Evolutionary conservation across 2,888 invertebrate species (phyloP).

Genomic region (Teleogryllus oceanicus): DNA sequence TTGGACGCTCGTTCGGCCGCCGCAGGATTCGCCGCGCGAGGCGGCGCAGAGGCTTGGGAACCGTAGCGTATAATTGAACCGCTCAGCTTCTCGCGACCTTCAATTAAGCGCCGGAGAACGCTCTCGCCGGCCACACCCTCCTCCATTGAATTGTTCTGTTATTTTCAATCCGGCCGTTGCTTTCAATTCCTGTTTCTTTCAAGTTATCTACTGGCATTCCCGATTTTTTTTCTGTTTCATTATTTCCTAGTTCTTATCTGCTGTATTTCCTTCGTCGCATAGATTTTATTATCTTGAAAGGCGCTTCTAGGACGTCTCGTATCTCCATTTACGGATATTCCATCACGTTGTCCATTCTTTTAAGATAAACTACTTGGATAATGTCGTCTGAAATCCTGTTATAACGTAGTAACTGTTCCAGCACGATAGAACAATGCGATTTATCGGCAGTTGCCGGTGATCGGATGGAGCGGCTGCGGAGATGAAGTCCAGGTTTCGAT

Average conservation of each 20-base stretch:
- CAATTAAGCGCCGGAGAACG: neutral
- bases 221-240: neutral
- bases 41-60: neutral
- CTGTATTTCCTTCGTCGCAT: neutral
- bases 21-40: neutral
- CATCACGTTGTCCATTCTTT: neutral
- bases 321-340: neutral
- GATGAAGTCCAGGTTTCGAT: neutral
- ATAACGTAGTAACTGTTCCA: neutral
- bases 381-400: neutral
- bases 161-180: neutral
- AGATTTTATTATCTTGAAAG: neutral
- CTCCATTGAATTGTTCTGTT: neutral
- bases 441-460: neutral
- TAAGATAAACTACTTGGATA: neutral
- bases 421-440: neutral
- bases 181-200: neutral
- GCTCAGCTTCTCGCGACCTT: neutral
- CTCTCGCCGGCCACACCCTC: neutral
- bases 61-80: neutral
- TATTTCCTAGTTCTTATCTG: neutral
- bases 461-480: neutral
- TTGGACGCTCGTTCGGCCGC: neutral
- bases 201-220: neutral
- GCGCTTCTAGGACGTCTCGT: neutral